phyloP scores from a whole-genome alignment of 2,113 vertebrate species.

The Marmota flaviventris region DNA sequence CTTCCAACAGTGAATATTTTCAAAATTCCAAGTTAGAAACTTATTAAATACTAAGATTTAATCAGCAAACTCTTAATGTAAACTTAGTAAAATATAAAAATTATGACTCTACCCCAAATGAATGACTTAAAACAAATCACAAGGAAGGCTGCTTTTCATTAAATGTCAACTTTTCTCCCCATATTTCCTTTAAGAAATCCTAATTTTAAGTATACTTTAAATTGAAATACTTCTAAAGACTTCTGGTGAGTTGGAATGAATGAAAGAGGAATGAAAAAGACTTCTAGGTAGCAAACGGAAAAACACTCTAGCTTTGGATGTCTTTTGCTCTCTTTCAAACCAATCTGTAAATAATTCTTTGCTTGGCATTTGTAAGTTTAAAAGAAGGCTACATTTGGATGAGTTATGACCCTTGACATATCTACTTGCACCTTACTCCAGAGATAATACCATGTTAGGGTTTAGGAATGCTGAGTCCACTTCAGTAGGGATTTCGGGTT shows the following conservation, averaged over 20 bases:
- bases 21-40: constrained; percentile 72
- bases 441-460: constrained; percentile 72
- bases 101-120: constrained; percentile 35
- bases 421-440: not conserved
- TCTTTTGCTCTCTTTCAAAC: constrained; percentile 5
- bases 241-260: constrained; percentile 59
- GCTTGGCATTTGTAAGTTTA: constrained; percentile 1
- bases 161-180: constrained; percentile 66
- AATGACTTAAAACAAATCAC: constrained; percentile 30
- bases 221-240: constrained; percentile 54
- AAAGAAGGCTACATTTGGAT: not conserved
- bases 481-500: constrained; percentile 56
- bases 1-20: constrained; percentile 75
- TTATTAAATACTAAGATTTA: constrained; percentile 39
- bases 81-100: constrained; percentile 47
- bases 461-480: constrained; percentile 69
- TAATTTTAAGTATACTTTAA: constrained; percentile 78
- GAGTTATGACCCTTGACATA: not conserved
- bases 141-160: constrained; percentile 59
- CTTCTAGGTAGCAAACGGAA: not conserved
- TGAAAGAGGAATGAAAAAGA: constrained; percentile 36
- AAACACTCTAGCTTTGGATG: constrained; percentile 33
- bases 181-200: constrained; percentile 75
- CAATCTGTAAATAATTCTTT: constrained; percentile 10
- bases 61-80: constrained; percentile 16